A percentile compares a stretch with the other conserved stretches of the same genome.
Evolutionary conservation across 2,888 invertebrate genomes (phyloP).

Genomic region (Xiphydria camelus): DNA sequence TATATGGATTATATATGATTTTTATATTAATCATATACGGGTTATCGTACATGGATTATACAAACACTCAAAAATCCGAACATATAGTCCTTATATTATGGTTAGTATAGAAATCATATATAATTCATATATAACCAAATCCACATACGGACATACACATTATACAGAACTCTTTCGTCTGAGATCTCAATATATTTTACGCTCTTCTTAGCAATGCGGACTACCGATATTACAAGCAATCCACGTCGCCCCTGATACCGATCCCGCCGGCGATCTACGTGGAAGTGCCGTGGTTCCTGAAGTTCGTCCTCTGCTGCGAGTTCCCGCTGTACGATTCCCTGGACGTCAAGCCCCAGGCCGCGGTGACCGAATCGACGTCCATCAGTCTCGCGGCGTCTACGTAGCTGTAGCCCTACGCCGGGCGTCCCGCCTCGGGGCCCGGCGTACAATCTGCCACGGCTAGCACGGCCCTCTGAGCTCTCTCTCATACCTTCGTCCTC

Average conservation of each 20-base stretch:
- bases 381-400: slow-evolving; percentile 72
- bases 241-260: slow-evolving; percentile 87
- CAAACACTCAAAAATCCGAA: too few relatives aligned
- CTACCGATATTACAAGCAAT: slow-evolving; percentile 84
- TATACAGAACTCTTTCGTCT: too few relatives aligned
- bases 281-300: slow-evolving; percentile 82
- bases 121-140: too few relatives aligned
- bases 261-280: slow-evolving; percentile 85
- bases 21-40: too few relatives aligned
- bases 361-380: slow-evolving; percentile 72
- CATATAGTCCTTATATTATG: too few relatives aligned
- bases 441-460: slow-evolving; percentile 39
- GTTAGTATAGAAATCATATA: too few relatives aligned
- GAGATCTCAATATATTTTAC: too few relatives aligned
- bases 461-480: slow-evolving; percentile 38
- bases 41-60: too few relatives aligned
- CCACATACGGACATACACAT: too few relatives aligned
- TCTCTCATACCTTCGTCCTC: slow-evolving; percentile 6
- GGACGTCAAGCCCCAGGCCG: slow-evolving; percentile 68
- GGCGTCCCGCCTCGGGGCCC: slow-evolving; percentile 40
- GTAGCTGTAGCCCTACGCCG: slow-evolving; percentile 68
- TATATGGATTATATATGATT: too few relatives aligned
- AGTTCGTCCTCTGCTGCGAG: slow-evolving; percentile 85
- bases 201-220: slow-evolving; percentile 71
- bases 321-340: slow-evolving; percentile 83